Percentiles rank a stretch among this genome's conserved stretches.
Evolutionary conservation across 2,113 vertebrate genomes (phyloP).

Genomic region (Cyprinus carpio): DNA sequence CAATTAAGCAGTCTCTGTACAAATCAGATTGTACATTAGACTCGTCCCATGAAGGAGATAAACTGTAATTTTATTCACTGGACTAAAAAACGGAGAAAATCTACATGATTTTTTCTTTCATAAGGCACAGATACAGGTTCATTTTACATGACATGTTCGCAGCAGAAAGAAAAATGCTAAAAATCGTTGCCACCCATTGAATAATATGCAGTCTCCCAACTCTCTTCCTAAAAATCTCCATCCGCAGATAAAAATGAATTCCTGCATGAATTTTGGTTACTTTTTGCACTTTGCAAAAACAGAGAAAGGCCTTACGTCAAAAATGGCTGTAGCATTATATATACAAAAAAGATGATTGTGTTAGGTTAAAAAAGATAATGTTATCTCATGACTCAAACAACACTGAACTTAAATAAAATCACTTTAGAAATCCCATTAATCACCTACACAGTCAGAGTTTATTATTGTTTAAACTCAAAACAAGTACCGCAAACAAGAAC

Average conservation of each 20-base stretch:
- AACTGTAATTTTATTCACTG: background rate
- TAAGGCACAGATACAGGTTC: background rate
- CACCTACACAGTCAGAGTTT: background rate
- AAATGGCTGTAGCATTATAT: background rate
- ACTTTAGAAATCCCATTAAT: background rate
- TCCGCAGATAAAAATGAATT: background rate
- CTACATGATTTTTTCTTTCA: background rate
- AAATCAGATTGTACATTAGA: background rate
- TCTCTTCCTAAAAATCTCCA: too few relatives aligned
- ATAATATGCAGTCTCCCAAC: too few relatives aligned
- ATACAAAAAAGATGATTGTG: background rate
- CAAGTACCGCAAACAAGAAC: background rate
- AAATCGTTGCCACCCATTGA: background rate
- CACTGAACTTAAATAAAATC: background rate
- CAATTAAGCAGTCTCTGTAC: background rate
- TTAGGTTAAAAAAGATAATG: background rate
- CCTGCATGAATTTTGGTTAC: background rate
- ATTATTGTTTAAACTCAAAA: background rate
- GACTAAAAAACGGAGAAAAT: background rate
- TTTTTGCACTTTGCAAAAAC: background rate
- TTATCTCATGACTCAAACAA: background rate
- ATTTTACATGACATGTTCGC: background rate
- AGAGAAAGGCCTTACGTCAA: background rate
- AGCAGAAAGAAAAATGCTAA: background rate
- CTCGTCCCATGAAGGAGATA: background rate